A percentile compares a stretch with the other conserved stretches of the same genome.
These are phyloP conservation scores for Hyles euphorbiae DNA, from an alignment of 1,140 invertebrate genomes.

Conservation along the genomic window DNA sequence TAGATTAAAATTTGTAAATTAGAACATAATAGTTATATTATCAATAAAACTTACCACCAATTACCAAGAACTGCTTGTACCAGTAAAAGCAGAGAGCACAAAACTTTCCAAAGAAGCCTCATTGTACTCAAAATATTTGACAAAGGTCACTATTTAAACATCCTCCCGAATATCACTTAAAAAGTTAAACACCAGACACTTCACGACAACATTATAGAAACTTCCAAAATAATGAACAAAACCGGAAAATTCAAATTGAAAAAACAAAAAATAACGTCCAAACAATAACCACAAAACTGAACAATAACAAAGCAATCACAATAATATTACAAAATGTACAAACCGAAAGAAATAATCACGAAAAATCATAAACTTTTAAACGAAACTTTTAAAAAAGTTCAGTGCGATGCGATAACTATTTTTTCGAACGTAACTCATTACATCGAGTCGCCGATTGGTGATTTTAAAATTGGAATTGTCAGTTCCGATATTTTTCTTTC, in stretches of 20 bases:
- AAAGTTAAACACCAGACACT: slow-evolving; percentile 26
- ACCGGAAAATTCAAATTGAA: slow-evolving; percentile 35
- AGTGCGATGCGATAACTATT: slow-evolving; percentile 17
- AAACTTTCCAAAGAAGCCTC: slow-evolving; percentile 63
- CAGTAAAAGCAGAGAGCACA: slow-evolving; percentile 51
- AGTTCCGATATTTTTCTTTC: not conserved
- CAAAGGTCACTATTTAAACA: slow-evolving; percentile 36
- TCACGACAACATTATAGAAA: slow-evolving; percentile 43
- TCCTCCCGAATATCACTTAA: slow-evolving; percentile 22
- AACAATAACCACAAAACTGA: slow-evolving; percentile 45
- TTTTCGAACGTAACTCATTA: not conserved
- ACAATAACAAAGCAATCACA: slow-evolving; percentile 48
- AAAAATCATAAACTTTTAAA: slow-evolving; percentile 49
- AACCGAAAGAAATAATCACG: slow-evolving; percentile 29
- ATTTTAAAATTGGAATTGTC: too few relatives aligned
- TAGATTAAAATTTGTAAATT: not conserved
- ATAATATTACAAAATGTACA: slow-evolving; percentile 15
- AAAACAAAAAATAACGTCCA: slow-evolving; percentile 43
- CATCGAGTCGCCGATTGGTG: too few relatives aligned
- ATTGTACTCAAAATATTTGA: slow-evolving; percentile 44
- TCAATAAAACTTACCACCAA: slow-evolving; percentile 59
- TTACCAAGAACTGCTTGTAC: slow-evolving; percentile 52
- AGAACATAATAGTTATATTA: not conserved
- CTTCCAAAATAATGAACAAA: slow-evolving; percentile 34
- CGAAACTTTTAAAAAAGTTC: slow-evolving; percentile 52